Evolutionary conservation across 1,140 invertebrate genomes (phyloP).

Genomic region (Lordiphosa mommai): DNA sequence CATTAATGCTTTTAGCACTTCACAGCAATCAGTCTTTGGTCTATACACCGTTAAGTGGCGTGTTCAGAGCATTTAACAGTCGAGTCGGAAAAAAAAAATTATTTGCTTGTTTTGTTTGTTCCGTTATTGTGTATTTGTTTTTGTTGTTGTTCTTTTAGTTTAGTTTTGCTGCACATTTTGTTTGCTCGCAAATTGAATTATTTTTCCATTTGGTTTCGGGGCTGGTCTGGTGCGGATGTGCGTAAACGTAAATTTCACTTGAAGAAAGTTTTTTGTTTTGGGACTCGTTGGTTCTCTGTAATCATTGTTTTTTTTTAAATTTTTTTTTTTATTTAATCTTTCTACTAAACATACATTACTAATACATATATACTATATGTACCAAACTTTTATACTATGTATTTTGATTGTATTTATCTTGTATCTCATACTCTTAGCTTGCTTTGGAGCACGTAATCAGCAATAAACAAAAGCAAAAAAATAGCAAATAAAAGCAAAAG

Average conservation of each 20-base stretch:
- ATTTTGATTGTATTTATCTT: slow-evolving; percentile 79
- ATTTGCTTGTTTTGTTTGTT: slow-evolving; percentile 11
- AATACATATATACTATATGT: slow-evolving; percentile 30
- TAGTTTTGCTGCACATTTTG: slow-evolving; percentile 34
- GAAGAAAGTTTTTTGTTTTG: slow-evolving; percentile 10
- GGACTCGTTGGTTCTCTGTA: no score
- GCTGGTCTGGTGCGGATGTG: slow-evolving; percentile 4
- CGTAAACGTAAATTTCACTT: no score
- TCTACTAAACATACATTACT: slow-evolving; percentile 7
- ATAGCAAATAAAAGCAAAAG: slow-evolving; percentile 32
- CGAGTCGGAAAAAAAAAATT: background rate
- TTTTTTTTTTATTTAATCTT: background rate
- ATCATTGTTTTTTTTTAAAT: slow-evolving; percentile 13
- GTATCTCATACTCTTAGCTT: slow-evolving; percentile 79
- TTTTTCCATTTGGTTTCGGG: slow-evolving; percentile 17
- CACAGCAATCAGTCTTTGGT: no score
- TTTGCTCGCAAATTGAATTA: slow-evolving; percentile 67
- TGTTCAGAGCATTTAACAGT: slow-evolving; percentile 2
- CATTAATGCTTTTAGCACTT: no score
- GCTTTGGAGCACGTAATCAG: slow-evolving; percentile 79
- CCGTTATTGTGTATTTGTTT: slow-evolving; percentile 15
- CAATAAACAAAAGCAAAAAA: slow-evolving; percentile 58
- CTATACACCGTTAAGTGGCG: background rate
- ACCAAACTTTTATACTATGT: slow-evolving; percentile 63
- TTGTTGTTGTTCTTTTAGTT: slow-evolving; percentile 21